Evolutionary conservation across 2,888 invertebrate species (phyloP), one percentile per base, ranked within the genome.

Genomic region (Tipula vernalis): DNA sequence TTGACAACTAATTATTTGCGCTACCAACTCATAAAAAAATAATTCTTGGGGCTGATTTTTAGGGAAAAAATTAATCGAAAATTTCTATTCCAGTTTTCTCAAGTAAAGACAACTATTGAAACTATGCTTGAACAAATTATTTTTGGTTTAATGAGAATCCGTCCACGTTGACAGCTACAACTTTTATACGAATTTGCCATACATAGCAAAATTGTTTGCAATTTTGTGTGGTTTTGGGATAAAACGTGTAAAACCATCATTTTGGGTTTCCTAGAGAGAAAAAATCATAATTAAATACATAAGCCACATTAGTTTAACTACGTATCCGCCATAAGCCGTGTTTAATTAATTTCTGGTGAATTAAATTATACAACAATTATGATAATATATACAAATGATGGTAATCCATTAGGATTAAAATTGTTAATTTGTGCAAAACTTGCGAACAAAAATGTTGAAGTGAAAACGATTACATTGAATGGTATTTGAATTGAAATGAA

Each of bases 341-440:
- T 85, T 42, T 85, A 15, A 85, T 28, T 85, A 18, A 41, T 15
- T 6, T 18, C 10, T 6, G 13, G 28, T 86, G 13, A 28, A 28
- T 86, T 86, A 28, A 86, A 13, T 71, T 28, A 51, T 15, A 18
- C 28, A 13, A 28, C 44, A 44, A 94, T 92, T 92, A 95, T 96
- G 95, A 95, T 94, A 90, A 93, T 96, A 88, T 94, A 93, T 88
- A 95, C 96, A 10, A 96, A 96, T 90, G 94, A 95, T 89, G 95
- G 95, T 89, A 97, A 96, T 91, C 95, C 96, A 42, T 94, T 95
- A 28, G 94, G 95, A 36, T 92, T 97, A 88, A 96, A 97, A 91
- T 90, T 97, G 88, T 89, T 96, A 41, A 93, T 96, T 89, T 94
- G 95, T 87, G 94, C 95, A 10, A 95, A 95, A 89, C 93, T 95